Conservation (phyloP, 2,797 vertebrate genomes). For the Pyrocephalus nanus region DNA sequence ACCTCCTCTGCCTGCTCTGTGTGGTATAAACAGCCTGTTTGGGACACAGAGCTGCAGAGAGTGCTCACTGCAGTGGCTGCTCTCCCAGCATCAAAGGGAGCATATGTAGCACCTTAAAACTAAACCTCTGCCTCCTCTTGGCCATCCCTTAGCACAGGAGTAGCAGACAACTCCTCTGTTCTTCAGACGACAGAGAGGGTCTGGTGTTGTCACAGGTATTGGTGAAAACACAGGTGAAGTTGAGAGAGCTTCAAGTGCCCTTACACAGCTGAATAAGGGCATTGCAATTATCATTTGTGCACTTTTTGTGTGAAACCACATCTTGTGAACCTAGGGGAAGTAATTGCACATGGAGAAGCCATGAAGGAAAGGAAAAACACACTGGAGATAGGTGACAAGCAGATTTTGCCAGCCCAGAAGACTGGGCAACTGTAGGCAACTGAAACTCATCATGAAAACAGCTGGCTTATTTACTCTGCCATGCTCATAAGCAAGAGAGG, state of each 20-base stretch:
- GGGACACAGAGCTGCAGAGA: too few species aligned
- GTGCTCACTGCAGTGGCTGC: not conserved
- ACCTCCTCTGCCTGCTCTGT: not conserved
- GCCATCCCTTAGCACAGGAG: not conserved
- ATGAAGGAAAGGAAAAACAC: not conserved
- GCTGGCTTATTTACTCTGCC: slow-evolving; percentile 7
- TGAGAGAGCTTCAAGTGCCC: not conserved
- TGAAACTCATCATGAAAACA: not conserved
- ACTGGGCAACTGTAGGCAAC: not conserved
- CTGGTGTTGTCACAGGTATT: not conserved
- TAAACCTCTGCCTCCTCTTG: not conserved
- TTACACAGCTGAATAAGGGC: not conserved
- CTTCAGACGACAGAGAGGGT: not conserved
- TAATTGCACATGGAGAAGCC: not conserved
- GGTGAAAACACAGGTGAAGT: not conserved
- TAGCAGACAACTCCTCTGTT: not conserved
- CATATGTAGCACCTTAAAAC: accelerated
- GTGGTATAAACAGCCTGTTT: not conserved
- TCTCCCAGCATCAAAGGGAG: accelerated
- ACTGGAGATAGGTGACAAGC: not conserved
- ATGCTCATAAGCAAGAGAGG: not conserved
- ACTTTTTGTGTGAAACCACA: not conserved
- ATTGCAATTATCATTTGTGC: not conserved
- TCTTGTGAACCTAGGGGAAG: not conserved
- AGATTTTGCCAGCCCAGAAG: not conserved